Evolutionary conservation across 1,140 invertebrate species (phyloP).

Genomic region (Ceratitis capitata): DNA sequence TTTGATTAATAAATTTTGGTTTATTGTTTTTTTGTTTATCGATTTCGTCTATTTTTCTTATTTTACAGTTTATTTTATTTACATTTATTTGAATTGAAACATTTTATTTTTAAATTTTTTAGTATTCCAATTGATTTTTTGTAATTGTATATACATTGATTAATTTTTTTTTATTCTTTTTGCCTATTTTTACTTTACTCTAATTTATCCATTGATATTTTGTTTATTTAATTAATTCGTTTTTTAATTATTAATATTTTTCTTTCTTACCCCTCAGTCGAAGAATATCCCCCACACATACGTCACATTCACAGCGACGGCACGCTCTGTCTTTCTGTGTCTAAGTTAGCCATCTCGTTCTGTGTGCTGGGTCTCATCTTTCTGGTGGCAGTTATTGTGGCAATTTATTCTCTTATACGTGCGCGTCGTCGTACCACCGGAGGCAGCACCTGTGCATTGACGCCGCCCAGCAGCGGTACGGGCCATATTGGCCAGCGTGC

Average conservation of each 20-base stretch:
- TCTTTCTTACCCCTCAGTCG: slow-evolving; percentile 47
- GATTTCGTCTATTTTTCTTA: too few species aligned
- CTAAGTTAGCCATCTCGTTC: slow-evolving; percentile 77
- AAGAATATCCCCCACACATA: slow-evolving; percentile 58
- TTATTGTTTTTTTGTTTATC: neutral
- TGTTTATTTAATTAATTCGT: neutral
- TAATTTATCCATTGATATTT: neutral
- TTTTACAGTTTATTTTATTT: neutral
- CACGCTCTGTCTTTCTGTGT: slow-evolving; percentile 75
- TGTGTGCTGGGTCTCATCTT: slow-evolving; percentile 75
- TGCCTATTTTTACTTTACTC: neutral
- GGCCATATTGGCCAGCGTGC: slow-evolving; percentile 54
- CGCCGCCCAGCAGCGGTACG: slow-evolving; percentile 49
- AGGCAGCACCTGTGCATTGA: slow-evolving; percentile 44
- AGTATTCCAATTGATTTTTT: slow-evolving; percentile 39
- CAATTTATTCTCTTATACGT: slow-evolving; percentile 72
- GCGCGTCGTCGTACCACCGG: slow-evolving; percentile 65
- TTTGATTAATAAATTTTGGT: neutral
- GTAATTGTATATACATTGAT: too few species aligned
- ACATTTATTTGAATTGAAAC: neutral
- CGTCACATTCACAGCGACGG: slow-evolving; percentile 54
- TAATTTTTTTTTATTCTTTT: neutral
- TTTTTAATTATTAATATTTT: neutral
- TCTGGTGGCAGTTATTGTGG: slow-evolving; percentile 73
- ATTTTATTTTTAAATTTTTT: slow-evolving; percentile 35